These are phyloP conservation scores for Ceratoteleas bidentatus DNA, from an alignment of 1,140 invertebrate genomes.

Conservation along the genomic window DNA sequence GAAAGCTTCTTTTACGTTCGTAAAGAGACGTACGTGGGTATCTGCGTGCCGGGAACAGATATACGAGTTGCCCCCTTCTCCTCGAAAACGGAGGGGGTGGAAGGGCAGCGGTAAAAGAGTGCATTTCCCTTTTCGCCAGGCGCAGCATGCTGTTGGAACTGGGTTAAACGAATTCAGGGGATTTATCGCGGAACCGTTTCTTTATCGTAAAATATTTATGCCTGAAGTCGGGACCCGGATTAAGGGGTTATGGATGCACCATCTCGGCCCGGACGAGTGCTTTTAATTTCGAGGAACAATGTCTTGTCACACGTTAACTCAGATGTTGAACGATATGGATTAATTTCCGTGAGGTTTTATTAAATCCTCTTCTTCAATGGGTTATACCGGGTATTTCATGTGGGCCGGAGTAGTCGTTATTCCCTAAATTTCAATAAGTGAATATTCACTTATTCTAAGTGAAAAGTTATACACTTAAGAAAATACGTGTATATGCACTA, in stretches of 20 bases:
- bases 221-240: slow-evolving; percentile 39
- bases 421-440: too few relatives aligned
- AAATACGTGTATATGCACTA: too few relatives aligned
- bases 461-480: too few relatives aligned
- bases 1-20: slow-evolving; percentile 67
- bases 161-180: slow-evolving; percentile 49
- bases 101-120: slow-evolving; percentile 19
- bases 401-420: too few relatives aligned
- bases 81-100: not conserved
- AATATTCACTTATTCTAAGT: too few relatives aligned
- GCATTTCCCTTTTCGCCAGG: slow-evolving; percentile 40
- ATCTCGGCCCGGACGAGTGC: slow-evolving; percentile 22
- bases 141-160: slow-evolving; percentile 37
- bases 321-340: slow-evolving; percentile 33
- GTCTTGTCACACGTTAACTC: slow-evolving; percentile 14
- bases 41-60: too few relatives aligned
- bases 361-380: slow-evolving; percentile 24
- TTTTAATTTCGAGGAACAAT: slow-evolving; percentile 46
- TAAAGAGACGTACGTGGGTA: too few relatives aligned
- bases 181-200: slow-evolving; percentile 47
- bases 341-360: slow-evolving; percentile 32
- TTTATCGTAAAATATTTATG: slow-evolving; percentile 55
- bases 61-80: slow-evolving; percentile 18
- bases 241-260: slow-evolving; percentile 26
- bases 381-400: too few relatives aligned